phyloP scores from a whole-genome alignment of 2,797 vertebrate genomes.

The Lacerta agilis region DNA sequence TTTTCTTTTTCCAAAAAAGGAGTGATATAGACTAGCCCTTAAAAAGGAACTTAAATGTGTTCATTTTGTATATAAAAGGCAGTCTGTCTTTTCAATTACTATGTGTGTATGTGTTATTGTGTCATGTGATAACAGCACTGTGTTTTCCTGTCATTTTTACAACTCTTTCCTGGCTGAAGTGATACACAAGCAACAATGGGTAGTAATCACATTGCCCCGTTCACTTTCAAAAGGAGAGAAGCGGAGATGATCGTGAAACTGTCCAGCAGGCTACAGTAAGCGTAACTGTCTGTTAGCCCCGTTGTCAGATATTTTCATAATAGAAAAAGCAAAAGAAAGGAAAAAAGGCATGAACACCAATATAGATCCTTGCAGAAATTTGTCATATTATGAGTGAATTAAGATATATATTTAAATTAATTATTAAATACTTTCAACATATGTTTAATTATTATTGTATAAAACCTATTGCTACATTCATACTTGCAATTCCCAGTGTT shows the following conservation, averaged over 20 bases:
- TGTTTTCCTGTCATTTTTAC: conserved; percentile 70
- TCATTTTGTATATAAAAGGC: conserved; percentile 13
- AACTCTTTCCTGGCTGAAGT: conserved; percentile 67
- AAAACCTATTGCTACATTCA: not conserved
- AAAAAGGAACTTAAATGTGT: not conserved
- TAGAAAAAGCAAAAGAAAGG: not conserved
- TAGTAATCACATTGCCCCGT: conserved; percentile 64
- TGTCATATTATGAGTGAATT: conserved; percentile 48
- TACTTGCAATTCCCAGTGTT: conserved; percentile 33
- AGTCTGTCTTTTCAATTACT: conserved; percentile 35
- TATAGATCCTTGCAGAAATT: conserved; percentile 42
- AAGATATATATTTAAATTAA: conserved; percentile 27
- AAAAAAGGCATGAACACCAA: conserved; percentile 61
- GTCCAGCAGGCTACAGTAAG: conserved; percentile 68
- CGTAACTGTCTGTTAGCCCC: conserved; percentile 65
- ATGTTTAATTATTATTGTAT: not conserved
- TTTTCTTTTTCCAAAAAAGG: not conserved
- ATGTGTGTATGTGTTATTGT: conserved; percentile 49
- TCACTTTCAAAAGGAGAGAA: conserved; percentile 72
- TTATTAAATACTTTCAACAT: conserved; percentile 30
- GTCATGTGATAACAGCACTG: conserved; percentile 59
- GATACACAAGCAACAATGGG: conserved; percentile 63
- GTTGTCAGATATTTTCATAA: conserved; percentile 57
- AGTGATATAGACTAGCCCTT: not conserved
- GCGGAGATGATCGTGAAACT: conserved; percentile 66